Conservation (phyloP, 2,888 invertebrate species). For the Harmothoe impar region DNA sequence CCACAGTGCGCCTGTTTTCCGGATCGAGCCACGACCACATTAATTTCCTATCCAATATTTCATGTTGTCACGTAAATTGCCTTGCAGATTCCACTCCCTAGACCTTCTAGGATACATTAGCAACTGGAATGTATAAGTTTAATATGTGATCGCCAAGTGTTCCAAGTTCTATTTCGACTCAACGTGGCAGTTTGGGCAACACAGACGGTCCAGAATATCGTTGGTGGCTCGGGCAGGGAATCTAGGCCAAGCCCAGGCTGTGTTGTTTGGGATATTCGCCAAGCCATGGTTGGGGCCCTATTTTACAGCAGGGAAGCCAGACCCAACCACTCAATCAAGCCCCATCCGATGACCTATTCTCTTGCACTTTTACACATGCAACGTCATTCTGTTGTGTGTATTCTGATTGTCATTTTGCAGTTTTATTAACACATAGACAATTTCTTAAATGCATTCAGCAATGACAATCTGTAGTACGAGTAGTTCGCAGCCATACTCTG, state of each 20-base stretch:
- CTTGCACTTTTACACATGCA: no score
- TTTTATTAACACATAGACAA: no score
- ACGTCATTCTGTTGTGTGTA: no score
- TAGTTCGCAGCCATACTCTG: no score
- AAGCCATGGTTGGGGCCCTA: not conserved
- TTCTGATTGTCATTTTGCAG: no score
- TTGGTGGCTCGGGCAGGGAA: constrained; percentile 16
- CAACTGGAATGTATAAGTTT: not conserved
- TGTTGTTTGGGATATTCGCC: constrained; percentile 49
- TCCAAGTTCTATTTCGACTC: not conserved
- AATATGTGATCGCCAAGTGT: not conserved
- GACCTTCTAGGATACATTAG: not conserved
- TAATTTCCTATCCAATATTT: constrained; percentile 31
- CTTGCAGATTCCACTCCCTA: not conserved
- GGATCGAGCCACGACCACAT: not conserved
- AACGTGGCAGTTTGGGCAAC: constrained; percentile 15
- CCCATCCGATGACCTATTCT: no score
- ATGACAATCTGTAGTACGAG: no score
- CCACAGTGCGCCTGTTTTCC: constrained; percentile 35
- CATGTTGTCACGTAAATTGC: not conserved
- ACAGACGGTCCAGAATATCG: not conserved
- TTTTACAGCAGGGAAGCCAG: not conserved
- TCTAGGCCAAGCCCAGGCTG: constrained; percentile 44
- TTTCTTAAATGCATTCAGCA: no score
- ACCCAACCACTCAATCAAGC: no score